These are phyloP conservation scores for Sminthurides aquaticus DNA, from an alignment of 2,888 invertebrate genomes.

Conservation along the genomic window DNA sequence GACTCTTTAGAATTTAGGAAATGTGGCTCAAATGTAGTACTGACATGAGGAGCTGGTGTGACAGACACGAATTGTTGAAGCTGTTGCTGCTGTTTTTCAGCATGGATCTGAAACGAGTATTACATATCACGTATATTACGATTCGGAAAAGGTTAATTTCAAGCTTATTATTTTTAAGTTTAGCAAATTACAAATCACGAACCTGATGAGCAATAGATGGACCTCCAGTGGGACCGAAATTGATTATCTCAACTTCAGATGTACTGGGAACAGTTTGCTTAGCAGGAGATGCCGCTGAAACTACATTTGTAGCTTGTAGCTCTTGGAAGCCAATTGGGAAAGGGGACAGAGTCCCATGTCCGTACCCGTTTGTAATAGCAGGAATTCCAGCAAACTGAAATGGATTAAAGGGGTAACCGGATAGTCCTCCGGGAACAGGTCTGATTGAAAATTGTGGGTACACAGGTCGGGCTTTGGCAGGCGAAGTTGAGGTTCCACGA, in stretches of 20 bases:
- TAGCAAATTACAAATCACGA: background rate
- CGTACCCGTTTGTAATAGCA: background rate
- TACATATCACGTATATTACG: too few relatives aligned
- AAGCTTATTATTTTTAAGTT: background rate
- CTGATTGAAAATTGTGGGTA: background rate
- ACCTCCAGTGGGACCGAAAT: background rate
- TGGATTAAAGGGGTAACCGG: background rate
- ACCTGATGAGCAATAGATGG: background rate
- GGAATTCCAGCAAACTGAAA: background rate
- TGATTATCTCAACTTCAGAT: background rate
- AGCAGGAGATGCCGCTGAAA: background rate
- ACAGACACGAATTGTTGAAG: too few relatives aligned
- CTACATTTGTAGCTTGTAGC: background rate
- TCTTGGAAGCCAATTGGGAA: background rate
- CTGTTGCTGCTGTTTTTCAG: background rate
- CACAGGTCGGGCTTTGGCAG: background rate
- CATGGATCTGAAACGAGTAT: too few relatives aligned
- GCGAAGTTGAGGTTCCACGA: background rate
- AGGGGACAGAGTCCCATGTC: background rate
- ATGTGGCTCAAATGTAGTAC: background rate
- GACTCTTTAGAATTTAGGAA: slow-evolving; percentile 21
- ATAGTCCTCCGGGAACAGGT: background rate
- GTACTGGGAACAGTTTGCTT: background rate
- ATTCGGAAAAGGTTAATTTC: background rate
- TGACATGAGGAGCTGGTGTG: background rate